Conservation (phyloP, 2,888 invertebrate species). For the Volucella inanis region DNA sequence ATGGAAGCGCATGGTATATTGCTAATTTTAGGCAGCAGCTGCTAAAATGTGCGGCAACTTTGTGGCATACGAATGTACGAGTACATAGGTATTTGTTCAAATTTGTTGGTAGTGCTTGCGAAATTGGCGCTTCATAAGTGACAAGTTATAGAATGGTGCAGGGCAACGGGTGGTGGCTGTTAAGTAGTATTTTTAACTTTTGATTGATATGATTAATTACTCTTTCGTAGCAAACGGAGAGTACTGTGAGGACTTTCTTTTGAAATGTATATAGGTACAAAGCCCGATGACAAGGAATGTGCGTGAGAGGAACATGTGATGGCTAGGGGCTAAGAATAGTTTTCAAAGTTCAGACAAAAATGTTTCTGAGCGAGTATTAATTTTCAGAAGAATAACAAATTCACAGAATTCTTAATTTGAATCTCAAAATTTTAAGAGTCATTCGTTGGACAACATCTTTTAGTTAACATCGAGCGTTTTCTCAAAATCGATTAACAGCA, state of each 20-base stretch:
- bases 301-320: slow-evolving; percentile 17
- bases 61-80: slow-evolving; percentile 1
- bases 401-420: not conserved
- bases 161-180: slow-evolving; percentile 10
- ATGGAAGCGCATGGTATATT: slow-evolving; percentile 54
- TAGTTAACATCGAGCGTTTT: too few species aligned
- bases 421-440: too few species aligned
- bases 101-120: slow-evolving; percentile 25
- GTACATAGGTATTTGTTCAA: too few species aligned
- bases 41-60: slow-evolving; percentile 23
- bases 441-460: too few species aligned
- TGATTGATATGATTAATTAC: slow-evolving; percentile 66
- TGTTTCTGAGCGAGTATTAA: slow-evolving; percentile 15
- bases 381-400: not conserved
- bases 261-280: slow-evolving; percentile 31
- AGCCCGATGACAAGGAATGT: slow-evolving; percentile 29
- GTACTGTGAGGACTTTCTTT: slow-evolving; percentile 25
- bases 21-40: slow-evolving; percentile 58
- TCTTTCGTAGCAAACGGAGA: slow-evolving; percentile 54
- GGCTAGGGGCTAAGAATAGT: slow-evolving; percentile 27
- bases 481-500: too few species aligned
- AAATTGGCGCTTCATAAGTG: slow-evolving; percentile 52
- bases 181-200: slow-evolving; percentile 42
- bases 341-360: not conserved
- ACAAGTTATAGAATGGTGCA: slow-evolving; percentile 37